These are phyloP conservation scores for Lasaia peninsularis DNA, from an alignment of 1,140 invertebrate genomes.

Conservation along the genomic window DNA sequence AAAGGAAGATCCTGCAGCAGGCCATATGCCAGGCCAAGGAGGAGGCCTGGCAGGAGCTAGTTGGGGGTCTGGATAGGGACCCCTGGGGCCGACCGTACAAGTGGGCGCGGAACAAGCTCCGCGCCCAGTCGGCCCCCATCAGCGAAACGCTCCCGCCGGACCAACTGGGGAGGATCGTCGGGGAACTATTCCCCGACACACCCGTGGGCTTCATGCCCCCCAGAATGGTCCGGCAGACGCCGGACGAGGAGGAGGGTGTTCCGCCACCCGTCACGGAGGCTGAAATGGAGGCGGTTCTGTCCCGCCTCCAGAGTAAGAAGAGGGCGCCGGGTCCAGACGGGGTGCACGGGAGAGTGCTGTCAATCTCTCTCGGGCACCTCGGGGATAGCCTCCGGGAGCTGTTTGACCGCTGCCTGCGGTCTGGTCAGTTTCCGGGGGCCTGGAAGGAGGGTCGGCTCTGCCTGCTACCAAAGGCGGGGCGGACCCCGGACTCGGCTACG, in stretches of 20 bases:
- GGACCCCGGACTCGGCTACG: too few relatives aligned
- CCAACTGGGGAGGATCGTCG: too few relatives aligned
- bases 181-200: too few relatives aligned
- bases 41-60: background rate
- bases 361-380: background rate
- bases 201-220: background rate
- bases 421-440: background rate
- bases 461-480: too few relatives aligned
- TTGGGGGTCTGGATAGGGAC: background rate
- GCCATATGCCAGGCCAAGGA: constrained; percentile 3
- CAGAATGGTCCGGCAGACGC: background rate
- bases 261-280: too few relatives aligned
- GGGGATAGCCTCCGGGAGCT: background rate
- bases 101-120: background rate
- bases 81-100: constrained; percentile 14
- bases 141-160: background rate
- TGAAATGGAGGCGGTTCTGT: background rate
- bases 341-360: too few relatives aligned
- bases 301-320: background rate
- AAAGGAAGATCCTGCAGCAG: background rate
- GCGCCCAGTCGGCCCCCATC: background rate
- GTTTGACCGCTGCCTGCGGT: too few relatives aligned
- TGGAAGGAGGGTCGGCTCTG: too few relatives aligned
- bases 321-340: too few relatives aligned
- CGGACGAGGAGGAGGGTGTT: too few relatives aligned